Evolutionary conservation across 1,140 invertebrate species (phyloP).

Genomic region (Ptiloglossa arizonensis): DNA sequence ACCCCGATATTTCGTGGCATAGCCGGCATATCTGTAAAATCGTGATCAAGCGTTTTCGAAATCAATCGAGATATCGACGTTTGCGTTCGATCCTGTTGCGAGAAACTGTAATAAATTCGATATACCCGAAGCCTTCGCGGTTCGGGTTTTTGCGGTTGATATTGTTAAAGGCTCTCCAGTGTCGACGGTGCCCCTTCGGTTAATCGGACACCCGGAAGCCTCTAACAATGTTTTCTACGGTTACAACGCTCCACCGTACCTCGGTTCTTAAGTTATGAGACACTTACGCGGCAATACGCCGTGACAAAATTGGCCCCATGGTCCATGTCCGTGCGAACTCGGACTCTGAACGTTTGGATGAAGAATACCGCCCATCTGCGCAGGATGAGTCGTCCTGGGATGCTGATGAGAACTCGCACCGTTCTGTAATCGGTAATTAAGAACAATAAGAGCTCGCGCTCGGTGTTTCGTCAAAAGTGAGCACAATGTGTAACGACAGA

Average conservation of each 20-base stretch:
- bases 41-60: too few species aligned
- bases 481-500: too few species aligned
- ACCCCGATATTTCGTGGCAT: slow-evolving; percentile 66
- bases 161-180: too few species aligned
- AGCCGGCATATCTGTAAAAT: slow-evolving; percentile 56
- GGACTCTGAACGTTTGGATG: slow-evolving; percentile 73
- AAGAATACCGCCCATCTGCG: slow-evolving; percentile 68
- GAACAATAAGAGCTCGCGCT: too few species aligned
- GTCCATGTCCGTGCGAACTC: slow-evolving; percentile 69
- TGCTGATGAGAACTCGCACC: slow-evolving; percentile 73
- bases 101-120: too few species aligned
- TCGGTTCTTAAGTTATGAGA: neutral
- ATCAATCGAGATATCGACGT: neutral
- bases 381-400: slow-evolving; percentile 61
- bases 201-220: too few species aligned
- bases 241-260: neutral
- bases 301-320: slow-evolving; percentile 79
- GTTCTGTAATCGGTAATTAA: slow-evolving; percentile 66
- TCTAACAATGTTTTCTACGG: too few species aligned
- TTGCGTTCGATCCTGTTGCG: too few species aligned
- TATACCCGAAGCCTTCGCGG: too few species aligned
- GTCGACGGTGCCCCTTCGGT: too few species aligned
- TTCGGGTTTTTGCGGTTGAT: too few species aligned
- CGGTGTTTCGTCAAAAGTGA: neutral
- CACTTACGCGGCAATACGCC: slow-evolving; percentile 76